phyloP scores from a whole-genome alignment of 2,888 invertebrate genomes.

The Cosmopolites sordidus region DNA sequence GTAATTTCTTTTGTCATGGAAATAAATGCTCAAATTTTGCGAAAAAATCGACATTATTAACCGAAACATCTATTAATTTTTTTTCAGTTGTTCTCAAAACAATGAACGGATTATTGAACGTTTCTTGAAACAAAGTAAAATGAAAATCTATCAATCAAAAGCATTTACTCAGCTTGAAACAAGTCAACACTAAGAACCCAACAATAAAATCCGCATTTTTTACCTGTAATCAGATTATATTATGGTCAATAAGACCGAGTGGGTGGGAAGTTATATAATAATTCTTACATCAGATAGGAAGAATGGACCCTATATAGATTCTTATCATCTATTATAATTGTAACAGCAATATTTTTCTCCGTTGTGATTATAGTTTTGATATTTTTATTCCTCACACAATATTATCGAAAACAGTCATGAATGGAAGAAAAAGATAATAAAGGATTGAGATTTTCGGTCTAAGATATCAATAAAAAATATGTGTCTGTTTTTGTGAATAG shows the following conservation, averaged over 20 bases:
- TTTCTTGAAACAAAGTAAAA: too few relatives aligned
- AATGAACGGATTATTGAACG: too few relatives aligned
- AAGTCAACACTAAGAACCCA: conserved; percentile 16
- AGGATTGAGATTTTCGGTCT: too few relatives aligned
- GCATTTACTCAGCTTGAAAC: conserved; percentile 14
- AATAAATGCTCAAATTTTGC: too few relatives aligned
- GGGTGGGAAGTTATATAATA: conserved; percentile 19
- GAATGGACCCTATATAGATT: conserved; percentile 11
- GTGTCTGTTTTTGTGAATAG: too few relatives aligned
- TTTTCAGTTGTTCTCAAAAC: too few relatives aligned
- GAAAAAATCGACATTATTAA: too few relatives aligned
- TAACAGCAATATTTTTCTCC: conserved; percentile 14
- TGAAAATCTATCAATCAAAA: too few relatives aligned
- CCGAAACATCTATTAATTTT: too few relatives aligned
- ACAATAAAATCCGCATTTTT: conserved; percentile 21
- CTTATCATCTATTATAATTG: conserved; percentile 19
- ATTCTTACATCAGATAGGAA: conserved; percentile 7
- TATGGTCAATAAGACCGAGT: conserved; percentile 22
- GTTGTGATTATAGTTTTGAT: conserved; percentile 9
- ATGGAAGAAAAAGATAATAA: neutral
- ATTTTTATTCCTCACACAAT: conserved; percentile 4
- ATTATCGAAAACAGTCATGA: neutral
- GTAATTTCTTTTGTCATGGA: too few relatives aligned
- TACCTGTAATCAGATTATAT: conserved; percentile 24
- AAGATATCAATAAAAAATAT: too few relatives aligned